phyloP scores from a whole-genome alignment of 2,888 invertebrate species.

The Chaetoderma sp. region DNA sequence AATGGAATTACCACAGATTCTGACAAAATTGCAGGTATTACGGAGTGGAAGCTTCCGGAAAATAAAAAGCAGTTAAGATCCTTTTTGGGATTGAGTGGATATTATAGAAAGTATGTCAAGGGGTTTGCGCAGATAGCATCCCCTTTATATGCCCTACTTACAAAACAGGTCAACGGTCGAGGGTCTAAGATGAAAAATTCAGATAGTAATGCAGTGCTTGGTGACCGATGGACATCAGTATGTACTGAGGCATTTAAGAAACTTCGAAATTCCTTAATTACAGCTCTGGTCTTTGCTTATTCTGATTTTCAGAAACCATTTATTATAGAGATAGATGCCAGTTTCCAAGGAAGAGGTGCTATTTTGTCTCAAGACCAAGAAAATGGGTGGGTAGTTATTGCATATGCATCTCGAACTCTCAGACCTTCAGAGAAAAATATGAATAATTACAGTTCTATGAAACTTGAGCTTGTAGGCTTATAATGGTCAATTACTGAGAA shows the following conservation, averaged over 20 bases:
- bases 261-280: neutral
- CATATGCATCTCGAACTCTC: neutral
- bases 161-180: neutral
- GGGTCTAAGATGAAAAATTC: neutral
- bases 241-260: slow-evolving; percentile 1
- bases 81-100: slow-evolving; percentile 34
- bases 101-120: slow-evolving; percentile 30
- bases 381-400: neutral
- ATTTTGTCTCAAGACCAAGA: slow-evolving; percentile 1
- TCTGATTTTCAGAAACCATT: neutral
- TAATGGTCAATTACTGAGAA: slow-evolving; percentile 2
- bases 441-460: neutral
- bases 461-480: neutral
- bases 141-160: slow-evolving; percentile 26
- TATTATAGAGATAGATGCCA: slow-evolving; percentile 2
- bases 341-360: neutral
- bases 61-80: slow-evolving; percentile 10
- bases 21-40: slow-evolving; percentile 13
- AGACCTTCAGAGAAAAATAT: neutral
- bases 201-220: neutral
- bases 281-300: neutral
- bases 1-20: slow-evolving; percentile 6
- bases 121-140: slow-evolving; percentile 27
- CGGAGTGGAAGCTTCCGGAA: slow-evolving; percentile 13
- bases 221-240: too few species aligned